Evolutionary conservation across 2,888 invertebrate species (phyloP).

Genomic region (Drosophila leonis): DNA sequence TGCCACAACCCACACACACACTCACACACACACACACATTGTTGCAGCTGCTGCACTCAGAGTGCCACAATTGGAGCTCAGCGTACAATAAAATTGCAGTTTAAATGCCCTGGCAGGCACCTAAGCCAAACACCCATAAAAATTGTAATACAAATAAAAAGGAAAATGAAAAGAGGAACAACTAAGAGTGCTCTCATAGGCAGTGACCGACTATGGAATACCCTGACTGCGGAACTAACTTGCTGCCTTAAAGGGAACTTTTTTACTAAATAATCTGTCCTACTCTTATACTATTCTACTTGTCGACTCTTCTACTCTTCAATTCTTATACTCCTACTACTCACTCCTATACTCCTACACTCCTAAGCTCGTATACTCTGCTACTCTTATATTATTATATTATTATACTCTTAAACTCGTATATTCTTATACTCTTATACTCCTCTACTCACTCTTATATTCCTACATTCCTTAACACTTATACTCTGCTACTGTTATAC

Average conservation of each 20-base stretch:
- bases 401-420: no score
- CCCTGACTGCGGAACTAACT: not conserved
- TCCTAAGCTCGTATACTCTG: no score
- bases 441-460: no score
- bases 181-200: not conserved
- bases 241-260: not conserved
- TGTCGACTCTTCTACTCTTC: not conserved
- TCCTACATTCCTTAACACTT: no score
- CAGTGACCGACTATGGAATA: not conserved
- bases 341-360: no score
- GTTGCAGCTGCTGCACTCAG: slow-evolving; percentile 21
- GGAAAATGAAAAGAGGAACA: not conserved
- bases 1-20: not conserved
- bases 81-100: slow-evolving; percentile 17
- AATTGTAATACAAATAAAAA: slow-evolving; percentile 1
- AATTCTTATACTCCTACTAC: not conserved
- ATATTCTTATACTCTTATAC: no score
- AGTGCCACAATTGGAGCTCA: slow-evolving; percentile 2
- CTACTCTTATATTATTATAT: no score
- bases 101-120: slow-evolving; percentile 40
- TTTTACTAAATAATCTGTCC: not conserved
- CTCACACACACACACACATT: not conserved
- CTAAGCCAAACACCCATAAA: slow-evolving; percentile 18
- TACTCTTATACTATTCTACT: not conserved
- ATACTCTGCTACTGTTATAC: no score